A percentile compares a stretch with the other conserved stretches of the same genome.
Evolutionary conservation across 2,797 vertebrate genomes (phyloP).

Genomic region (Enteromius argenteus): DNA sequence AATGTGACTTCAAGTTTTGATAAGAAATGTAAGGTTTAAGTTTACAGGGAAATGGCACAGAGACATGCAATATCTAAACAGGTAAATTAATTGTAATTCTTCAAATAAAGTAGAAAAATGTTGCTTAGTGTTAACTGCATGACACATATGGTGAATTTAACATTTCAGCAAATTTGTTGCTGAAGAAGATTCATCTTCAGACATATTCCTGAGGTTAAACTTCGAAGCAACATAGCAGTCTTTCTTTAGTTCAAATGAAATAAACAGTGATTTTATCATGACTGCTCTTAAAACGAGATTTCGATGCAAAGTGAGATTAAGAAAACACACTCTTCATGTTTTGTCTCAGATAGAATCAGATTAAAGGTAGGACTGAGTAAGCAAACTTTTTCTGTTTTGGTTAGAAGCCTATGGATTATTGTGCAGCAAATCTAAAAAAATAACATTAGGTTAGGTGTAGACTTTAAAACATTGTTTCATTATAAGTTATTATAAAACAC

Average conservation of each 20-base stretch:
- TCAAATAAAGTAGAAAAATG: neutral
- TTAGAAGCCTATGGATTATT: neutral
- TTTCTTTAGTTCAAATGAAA: neutral
- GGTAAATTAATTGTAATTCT: neutral
- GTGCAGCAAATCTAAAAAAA: neutral
- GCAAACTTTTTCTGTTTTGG: neutral
- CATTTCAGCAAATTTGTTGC: neutral
- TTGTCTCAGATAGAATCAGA: conserved; percentile 12
- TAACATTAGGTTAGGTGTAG: neutral
- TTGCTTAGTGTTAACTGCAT: neutral
- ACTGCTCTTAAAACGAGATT: neutral
- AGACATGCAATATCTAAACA: neutral
- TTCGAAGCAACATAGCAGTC: neutral
- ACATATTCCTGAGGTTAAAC: neutral
- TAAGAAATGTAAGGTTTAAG: neutral
- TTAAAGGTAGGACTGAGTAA: neutral
- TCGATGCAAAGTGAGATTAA: neutral
- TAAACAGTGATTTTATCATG: neutral
- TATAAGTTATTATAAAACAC: neutral
- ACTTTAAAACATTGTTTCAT: neutral
- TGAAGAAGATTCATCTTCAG: neutral
- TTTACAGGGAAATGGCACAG: neutral
- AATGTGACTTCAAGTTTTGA: neutral
- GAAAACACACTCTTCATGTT: conserved; percentile 8
- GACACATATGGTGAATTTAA: neutral